Base-by-base conservation (phyloP, 2,888 invertebrate genomes). In the Escarpia spicata region DNA sequence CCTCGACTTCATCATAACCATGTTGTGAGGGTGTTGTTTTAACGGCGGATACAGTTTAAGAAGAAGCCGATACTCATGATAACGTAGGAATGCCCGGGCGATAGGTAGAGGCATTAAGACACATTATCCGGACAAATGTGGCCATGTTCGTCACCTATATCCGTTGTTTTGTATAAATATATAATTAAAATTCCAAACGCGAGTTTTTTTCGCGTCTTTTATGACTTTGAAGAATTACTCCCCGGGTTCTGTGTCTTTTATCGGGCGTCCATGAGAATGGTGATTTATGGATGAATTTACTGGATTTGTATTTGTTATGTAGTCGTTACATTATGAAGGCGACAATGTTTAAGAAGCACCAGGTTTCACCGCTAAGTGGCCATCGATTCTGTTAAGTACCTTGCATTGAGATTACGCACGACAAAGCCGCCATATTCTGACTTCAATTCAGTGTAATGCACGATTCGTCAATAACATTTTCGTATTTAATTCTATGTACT, bases 361-460 rank as follows among this genome's bases (percentile, higher is more conserved):
- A 6, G n/a, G 75, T 26, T 75, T 26, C 26, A 75, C 19, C 75
- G 75, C 75, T 75, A 75, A 75, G 75, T 75, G 75, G 26, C n/a
- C 15, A 75, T 75, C 75, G 75, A 75, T 75, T 75, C 3, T 75
- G 75, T n/a, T 75, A 6, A 75, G 75, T 75, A 6, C 26, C 26
- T 3, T 26, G 75, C n/a, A 75, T 75, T 75, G 19, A 75, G 75
- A 26, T 75, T 75, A 75, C 6, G 15, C 19, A 75, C 75, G 6
- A 75, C n/a, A 75, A 75, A 19, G 75, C 52, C 75, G 75, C n/a
- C 2, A 75, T 19, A 26, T 75, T 75, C 75, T 19, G 75, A n/a
- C 75, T 26, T 75, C 75, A 75, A 75, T 75, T 75, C 75, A 75
- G 75, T 75, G n/a, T 75, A 75, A 75, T 75, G 75, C 75, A n/a